Evolutionary conservation across 2,113 vertebrate genomes (phyloP), one percentile per base, ranked within the genome.

Genomic region (Haplochromis vanheusdeni): DNA sequence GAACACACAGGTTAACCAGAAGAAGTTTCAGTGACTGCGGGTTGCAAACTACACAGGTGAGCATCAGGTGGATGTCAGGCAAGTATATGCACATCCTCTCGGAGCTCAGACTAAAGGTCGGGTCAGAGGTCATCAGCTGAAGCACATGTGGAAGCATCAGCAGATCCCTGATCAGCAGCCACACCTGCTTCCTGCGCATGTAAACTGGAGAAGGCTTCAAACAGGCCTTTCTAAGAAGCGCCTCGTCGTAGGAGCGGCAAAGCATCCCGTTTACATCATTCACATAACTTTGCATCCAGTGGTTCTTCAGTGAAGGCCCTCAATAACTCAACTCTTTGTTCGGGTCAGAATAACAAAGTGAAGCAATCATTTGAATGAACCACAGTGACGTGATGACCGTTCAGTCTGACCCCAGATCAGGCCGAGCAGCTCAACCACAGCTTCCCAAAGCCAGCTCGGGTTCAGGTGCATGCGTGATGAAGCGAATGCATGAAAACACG

Each of bases 11-110:
- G 2, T 37, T 13, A 21, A 13, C 33, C 6, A n/a, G 7, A 37
- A 13, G 7, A 13, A 8, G 21, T 45, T 73, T 73, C 10, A 16
- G 40, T 17, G 40, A 26, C 62, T 68, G 62, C 2, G 7, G 62
- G 2, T 13, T 21, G 33, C 62, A 45, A 26, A 26, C 68, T 0
- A 33, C 65, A 17, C 68, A 73, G 37, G 13, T 26, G 68, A 45
- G 13, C 13, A 14, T 21, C 56, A 10, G 56, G 56, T 1, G 56
- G 0, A 21, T 70, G 12, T 23, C 62, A 68, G 65, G n/a, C 60
- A 65, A 21, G 0, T 37, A 40, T 5, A 0, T 5, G 11, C 0
- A 0, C 21, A 10, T n/a, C 12, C n/a, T 60, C 21, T 23, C 16
- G 1, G 12, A 23, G 35, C 4, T 4, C 65, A 70, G n/a, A 42